Base-by-base conservation (phyloP, 2,797 vertebrate species). In the Gephyroberyx darwinii region DNA sequence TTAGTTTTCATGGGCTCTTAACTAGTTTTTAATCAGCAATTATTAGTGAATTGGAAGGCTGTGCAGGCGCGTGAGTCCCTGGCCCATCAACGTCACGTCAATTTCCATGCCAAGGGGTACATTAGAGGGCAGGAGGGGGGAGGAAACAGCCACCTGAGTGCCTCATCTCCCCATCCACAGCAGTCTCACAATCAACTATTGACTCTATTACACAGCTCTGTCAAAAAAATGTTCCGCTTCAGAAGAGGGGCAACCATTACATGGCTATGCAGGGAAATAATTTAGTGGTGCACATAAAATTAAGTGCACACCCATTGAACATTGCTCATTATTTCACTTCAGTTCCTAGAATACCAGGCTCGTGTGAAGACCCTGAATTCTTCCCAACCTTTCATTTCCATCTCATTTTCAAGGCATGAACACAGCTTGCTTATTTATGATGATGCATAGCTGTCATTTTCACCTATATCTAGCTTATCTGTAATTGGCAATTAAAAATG, bases 1-100 rank as follows among this genome's bases (percentile, higher is more conserved):
- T 95, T 94, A 92, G 93, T 95, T 95, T 94, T 95, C 95, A 93
- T 94, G 92, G 95, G 93, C 93, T 95, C 93, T 94, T 95, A 96
- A 97, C 94, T 94, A 89, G 94, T 93, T 97, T 96, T 96, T 96
- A 97, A 97, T 97, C 95, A 96, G 95, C 84, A 91, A 93, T 96
- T 96, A 97, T 95, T 92, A 94, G 94, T 64, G 88, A 94, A 94
- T 84, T 81, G 94, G 92, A 94, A 93, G 87, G 84, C 90, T 72
- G 90, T 69, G 69, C 69, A 78, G 91, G 84, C 89, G 89, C 89
- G 89, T 43, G 84, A 82, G 92, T 86, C 81, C 87, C 88, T 50
- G 83, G 90, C 91, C 93, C 86, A 90, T 93, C 90, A 87, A 90
- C 95, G 95, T 95, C 94, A 95, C 82, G 82, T 95, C 95, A 94